Conservation (phyloP, 2,797 vertebrate species). For the Fundulus diaphanus region DNA sequence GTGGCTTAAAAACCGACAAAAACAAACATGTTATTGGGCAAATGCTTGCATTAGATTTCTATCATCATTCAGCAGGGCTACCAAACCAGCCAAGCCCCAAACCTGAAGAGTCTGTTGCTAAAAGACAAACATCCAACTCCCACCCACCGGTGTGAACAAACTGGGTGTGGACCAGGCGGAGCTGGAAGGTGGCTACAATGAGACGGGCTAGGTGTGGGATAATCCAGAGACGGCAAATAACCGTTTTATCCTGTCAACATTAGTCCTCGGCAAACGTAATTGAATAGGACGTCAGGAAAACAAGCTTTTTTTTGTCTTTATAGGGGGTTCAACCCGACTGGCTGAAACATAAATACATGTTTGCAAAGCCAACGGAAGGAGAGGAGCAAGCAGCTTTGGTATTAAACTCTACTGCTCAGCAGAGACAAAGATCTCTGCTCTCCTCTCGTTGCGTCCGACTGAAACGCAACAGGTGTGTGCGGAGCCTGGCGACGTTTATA, state of each 20-base stretch:
- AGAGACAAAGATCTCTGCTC: slow-evolving; percentile 8
- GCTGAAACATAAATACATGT: slow-evolving; percentile 22
- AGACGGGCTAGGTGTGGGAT: slow-evolving; percentile 25
- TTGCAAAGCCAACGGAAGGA: background rate
- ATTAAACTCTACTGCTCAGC: background rate
- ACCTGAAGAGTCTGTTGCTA: slow-evolving; percentile 13
- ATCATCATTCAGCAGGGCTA: background rate
- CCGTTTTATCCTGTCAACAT: slow-evolving; percentile 11
- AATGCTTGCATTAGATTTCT: background rate
- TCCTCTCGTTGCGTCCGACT: slow-evolving; percentile 27
- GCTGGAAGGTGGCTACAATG: slow-evolving; percentile 51
- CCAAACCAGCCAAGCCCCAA: slow-evolving; percentile 14
- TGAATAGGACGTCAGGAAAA: slow-evolving; percentile 28
- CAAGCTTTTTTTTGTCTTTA: slow-evolving; percentile 11
- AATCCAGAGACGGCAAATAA: slow-evolving; percentile 42
- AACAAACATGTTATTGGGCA: background rate
- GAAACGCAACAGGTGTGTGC: slow-evolving; percentile 56
- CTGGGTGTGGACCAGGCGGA: slow-evolving; percentile 70
- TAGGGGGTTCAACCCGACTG: background rate
- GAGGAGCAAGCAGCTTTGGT: slow-evolving; percentile 34
- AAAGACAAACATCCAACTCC: slow-evolving; percentile 57
- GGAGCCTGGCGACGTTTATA: slow-evolving; percentile 55
- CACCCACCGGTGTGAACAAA: slow-evolving; percentile 61
- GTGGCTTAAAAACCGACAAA: background rate
- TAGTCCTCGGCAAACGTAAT: slow-evolving; percentile 25